These are phyloP conservation scores for Chrysochloris asiatica DNA, from an alignment of 2,113 vertebrate species.

Conservation along the genomic window DNA sequence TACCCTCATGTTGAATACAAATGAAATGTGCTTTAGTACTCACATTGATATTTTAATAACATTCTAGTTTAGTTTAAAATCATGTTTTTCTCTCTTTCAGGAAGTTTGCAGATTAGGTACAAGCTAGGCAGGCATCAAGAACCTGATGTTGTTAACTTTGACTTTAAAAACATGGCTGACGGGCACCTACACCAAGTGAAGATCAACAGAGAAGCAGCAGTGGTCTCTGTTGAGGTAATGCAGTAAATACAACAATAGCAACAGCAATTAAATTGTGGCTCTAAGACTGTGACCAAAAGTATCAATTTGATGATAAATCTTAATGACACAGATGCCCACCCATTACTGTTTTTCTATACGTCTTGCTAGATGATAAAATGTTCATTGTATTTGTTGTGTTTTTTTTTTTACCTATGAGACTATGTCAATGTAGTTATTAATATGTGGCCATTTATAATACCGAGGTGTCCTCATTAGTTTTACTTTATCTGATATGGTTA, in stretches of 20 bases:
- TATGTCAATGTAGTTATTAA: not conserved
- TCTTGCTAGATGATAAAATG: too few relatives aligned
- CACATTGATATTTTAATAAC: not conserved
- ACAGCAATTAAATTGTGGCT: too few relatives aligned
- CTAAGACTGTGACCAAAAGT: too few relatives aligned
- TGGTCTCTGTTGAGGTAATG: slow-evolving; percentile 87
- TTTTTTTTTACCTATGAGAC: not conserved
- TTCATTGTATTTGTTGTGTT: too few relatives aligned
- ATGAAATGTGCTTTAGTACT: not conserved
- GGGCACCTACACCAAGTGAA: slow-evolving; percentile 86
- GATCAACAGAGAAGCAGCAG: slow-evolving; percentile 85
- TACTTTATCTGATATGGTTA: too few relatives aligned
- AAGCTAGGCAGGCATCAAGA: slow-evolving; percentile 85
- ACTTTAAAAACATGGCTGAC: slow-evolving; percentile 86
- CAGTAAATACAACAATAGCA: accelerated
- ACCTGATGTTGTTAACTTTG: slow-evolving; percentile 84
- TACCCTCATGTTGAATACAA: not conserved
- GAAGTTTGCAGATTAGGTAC: slow-evolving; percentile 90
- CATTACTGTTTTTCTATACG: too few relatives aligned
- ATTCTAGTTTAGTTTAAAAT: too few relatives aligned
- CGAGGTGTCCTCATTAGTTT: too few relatives aligned
- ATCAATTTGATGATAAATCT: too few relatives aligned
- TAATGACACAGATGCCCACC: too few relatives aligned
- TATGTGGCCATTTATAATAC: too few relatives aligned
- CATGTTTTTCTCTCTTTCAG: slow-evolving; percentile 69